phyloP scores from a whole-genome alignment of 2,113 vertebrate genomes.

The Raja brachyura region DNA sequence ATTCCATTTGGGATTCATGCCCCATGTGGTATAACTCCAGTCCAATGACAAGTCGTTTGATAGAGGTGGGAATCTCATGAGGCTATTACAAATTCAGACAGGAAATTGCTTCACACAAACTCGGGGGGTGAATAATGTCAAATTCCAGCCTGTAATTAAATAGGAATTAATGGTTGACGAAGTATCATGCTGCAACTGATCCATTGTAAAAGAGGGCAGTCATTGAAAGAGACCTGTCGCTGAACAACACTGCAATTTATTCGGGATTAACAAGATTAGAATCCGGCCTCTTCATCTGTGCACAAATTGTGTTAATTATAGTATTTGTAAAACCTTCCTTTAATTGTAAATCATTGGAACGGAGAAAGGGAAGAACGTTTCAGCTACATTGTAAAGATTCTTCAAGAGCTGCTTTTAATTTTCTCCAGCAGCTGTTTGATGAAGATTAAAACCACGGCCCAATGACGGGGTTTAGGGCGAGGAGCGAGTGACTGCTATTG shows the following conservation, averaged over 20 bases:
- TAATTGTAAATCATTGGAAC: constrained; percentile 12
- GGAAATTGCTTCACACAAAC: background rate
- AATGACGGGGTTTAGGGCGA: background rate
- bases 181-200: background rate
- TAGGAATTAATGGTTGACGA: background rate
- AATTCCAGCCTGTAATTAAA: background rate
- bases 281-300: constrained; percentile 5
- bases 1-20: background rate
- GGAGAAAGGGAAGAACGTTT: background rate
- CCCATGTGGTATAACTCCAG: background rate
- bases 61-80: background rate
- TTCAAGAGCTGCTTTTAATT: background rate
- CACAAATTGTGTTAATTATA: background rate
- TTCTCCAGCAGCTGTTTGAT: constrained; percentile 1
- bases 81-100: background rate
- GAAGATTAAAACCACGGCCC: background rate
- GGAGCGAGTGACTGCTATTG: background rate
- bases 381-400: background rate
- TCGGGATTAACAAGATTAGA: constrained; percentile 12
- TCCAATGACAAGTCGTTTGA: background rate
- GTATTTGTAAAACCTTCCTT: background rate
- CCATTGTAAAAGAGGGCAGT: background rate
- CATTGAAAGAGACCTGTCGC: background rate
- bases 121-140: too few relatives aligned
- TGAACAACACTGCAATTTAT: constrained; percentile 18